Percentiles rank a stretch among this genome's conserved stretches.
These are phyloP conservation scores for Tiaroga cobitis DNA, from an alignment of 2,797 vertebrate species.

Conservation along the genomic window DNA sequence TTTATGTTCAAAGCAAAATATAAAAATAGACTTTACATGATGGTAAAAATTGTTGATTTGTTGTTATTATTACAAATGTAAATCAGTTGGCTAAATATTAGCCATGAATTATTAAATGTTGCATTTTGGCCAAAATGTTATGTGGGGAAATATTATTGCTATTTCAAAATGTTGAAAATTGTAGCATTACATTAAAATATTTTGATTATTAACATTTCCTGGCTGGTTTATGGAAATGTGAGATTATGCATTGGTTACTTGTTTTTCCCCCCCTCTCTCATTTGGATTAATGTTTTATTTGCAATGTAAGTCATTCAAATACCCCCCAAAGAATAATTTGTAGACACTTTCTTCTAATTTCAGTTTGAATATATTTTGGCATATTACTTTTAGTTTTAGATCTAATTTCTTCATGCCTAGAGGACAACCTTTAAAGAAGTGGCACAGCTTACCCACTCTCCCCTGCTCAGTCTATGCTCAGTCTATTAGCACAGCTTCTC, in stretches of 20 bases:
- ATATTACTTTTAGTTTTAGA: conserved; percentile 2
- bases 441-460: background rate
- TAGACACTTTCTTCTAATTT: background rate
- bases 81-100: background rate
- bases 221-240: background rate
- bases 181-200: background rate
- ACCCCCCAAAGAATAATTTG: background rate
- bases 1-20: background rate
- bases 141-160: too few species aligned
- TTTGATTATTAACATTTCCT: background rate
- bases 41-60: background rate
- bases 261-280: background rate
- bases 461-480: background rate
- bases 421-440: background rate
- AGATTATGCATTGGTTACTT: background rate
- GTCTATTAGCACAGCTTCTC: background rate
- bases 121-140: background rate
- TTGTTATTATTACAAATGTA: background rate
- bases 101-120: background rate
- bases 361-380: background rate
- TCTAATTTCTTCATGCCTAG: background rate
- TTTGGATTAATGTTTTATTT: background rate
- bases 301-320: background rate
- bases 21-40: background rate
- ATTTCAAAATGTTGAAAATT: background rate